A percentile compares a stretch with the other conserved stretches of the same genome.
Conservation (phyloP, 2,797 vertebrate genomes). For the Melanotaenia parkinsoni region DNA sequence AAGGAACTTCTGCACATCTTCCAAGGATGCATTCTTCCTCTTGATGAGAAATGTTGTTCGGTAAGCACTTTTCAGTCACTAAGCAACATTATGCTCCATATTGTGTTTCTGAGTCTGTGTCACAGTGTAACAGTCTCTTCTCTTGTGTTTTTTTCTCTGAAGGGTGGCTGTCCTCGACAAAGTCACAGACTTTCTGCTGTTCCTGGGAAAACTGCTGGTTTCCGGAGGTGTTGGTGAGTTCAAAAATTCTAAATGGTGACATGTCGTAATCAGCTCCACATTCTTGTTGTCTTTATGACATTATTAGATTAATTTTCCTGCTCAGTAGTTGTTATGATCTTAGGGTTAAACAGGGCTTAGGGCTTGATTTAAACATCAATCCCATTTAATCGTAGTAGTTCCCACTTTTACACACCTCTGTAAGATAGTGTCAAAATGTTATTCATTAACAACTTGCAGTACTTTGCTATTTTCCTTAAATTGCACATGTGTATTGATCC, state of each 20-base stretch:
- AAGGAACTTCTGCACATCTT: conserved; percentile 94
- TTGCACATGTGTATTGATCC: neutral
- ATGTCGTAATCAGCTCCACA: neutral
- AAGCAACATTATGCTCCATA: neutral
- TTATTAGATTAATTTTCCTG: neutral
- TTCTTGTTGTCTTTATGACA: conserved; percentile 3
- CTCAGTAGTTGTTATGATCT: neutral
- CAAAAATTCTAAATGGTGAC: conserved; percentile 3
- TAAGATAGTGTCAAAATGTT: neutral
- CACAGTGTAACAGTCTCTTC: neutral
- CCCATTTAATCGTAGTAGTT: neutral
- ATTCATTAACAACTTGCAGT: neutral
- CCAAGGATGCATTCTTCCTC: conserved; percentile 92
- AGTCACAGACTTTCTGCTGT: conserved; percentile 94
- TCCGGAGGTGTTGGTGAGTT: conserved; percentile 93
- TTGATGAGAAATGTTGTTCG: conserved; percentile 96
- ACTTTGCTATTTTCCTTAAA: neutral
- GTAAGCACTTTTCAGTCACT: conserved; percentile 73
- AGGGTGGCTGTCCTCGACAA: conserved; percentile 95
- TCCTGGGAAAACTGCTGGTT: conserved; percentile 94
- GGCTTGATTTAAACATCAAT: neutral
- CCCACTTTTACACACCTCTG: neutral
- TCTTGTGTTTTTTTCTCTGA: conserved; percentile 40
- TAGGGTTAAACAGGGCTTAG: neutral
- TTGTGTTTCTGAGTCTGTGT: neutral